phyloP scores from a whole-genome alignment of 2,797 vertebrate genomes.

The Hemibagrus guttatus region DNA sequence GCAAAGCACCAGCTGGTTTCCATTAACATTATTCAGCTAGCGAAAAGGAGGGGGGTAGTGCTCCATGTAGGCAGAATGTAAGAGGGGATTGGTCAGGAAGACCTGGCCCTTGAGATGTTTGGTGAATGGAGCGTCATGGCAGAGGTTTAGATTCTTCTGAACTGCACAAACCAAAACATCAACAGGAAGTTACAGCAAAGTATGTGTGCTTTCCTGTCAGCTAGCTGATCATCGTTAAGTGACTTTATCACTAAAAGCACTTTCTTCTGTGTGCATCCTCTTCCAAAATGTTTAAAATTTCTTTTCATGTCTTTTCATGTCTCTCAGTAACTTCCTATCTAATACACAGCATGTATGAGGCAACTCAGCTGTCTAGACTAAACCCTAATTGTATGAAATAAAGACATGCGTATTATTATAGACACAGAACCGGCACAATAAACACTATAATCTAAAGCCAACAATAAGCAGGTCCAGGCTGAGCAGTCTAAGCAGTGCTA shows the following conservation, averaged over 20 bases:
- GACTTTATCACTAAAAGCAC: not conserved
- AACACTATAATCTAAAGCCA: constrained; percentile 42
- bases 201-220: constrained; percentile 3
- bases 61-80: constrained; percentile 67
- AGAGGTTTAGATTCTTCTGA: constrained; percentile 54
- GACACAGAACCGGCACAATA: constrained; percentile 26
- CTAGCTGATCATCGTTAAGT: not conserved
- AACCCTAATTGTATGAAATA: not conserved
- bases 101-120: constrained; percentile 53
- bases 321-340: not conserved
- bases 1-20: constrained; percentile 73
- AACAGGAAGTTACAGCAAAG: constrained; percentile 3
- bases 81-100: constrained; percentile 62
- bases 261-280: not conserved
- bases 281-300: not conserved
- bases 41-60: constrained; percentile 58
- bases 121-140: constrained; percentile 64
- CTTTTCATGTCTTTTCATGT: not conserved
- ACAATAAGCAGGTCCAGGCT: constrained; percentile 38
- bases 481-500: constrained; percentile 54
- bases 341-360: not conserved
- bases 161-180: constrained; percentile 4
- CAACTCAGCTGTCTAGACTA: constrained; percentile 4
- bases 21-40: constrained; percentile 74
- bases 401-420: not conserved